A percentile compares a stretch with the other conserved stretches of the same genome.
Evolutionary conservation across 1,140 invertebrate genomes (phyloP).

Genomic region (Stratiolaelaps scimitus): DNA sequence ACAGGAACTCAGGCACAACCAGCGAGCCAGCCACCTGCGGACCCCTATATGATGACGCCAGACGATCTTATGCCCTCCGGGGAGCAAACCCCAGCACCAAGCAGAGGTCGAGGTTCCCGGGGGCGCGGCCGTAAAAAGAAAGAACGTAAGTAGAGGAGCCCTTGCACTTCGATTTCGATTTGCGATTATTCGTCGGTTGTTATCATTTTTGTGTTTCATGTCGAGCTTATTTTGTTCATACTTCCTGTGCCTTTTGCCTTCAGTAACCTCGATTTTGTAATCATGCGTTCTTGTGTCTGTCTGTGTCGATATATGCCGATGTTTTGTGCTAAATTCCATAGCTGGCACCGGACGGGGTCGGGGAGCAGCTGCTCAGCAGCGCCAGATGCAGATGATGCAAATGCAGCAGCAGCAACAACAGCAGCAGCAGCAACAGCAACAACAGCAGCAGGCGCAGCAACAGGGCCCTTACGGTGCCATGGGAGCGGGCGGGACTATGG

Average conservation of each 20-base stretch:
- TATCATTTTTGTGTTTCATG: too few relatives aligned
- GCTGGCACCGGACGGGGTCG: conserved; percentile 35
- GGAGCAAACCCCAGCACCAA: conserved; percentile 11
- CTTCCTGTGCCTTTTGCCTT: too few relatives aligned
- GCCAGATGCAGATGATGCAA: conserved; percentile 35
- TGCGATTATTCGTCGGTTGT: neutral
- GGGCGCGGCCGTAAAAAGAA: conserved; percentile 33
- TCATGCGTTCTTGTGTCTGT: too few relatives aligned
- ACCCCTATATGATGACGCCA: conserved; percentile 27
- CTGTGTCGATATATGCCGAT: neutral
- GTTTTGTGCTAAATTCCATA: too few relatives aligned
- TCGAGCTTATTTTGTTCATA: too few relatives aligned
- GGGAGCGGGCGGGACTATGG: conserved; percentile 7
- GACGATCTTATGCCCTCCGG: conserved; percentile 12
- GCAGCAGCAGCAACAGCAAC: conserved; percentile 30
- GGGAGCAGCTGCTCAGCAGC: conserved; percentile 38
- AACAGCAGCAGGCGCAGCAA: too few relatives aligned
- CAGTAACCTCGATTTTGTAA: too few relatives aligned
- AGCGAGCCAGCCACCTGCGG: neutral
- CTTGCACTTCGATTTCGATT: neutral
- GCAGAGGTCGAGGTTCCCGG: conserved; percentile 15
- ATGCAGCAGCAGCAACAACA: conserved; percentile 26
- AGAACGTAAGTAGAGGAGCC: conserved; percentile 32
- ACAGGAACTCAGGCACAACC: neutral
- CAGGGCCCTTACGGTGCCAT: conserved; percentile 28